phyloP scores from a whole-genome alignment of 2,888 invertebrate species.

The Drosophila hawaiiensis region DNA sequence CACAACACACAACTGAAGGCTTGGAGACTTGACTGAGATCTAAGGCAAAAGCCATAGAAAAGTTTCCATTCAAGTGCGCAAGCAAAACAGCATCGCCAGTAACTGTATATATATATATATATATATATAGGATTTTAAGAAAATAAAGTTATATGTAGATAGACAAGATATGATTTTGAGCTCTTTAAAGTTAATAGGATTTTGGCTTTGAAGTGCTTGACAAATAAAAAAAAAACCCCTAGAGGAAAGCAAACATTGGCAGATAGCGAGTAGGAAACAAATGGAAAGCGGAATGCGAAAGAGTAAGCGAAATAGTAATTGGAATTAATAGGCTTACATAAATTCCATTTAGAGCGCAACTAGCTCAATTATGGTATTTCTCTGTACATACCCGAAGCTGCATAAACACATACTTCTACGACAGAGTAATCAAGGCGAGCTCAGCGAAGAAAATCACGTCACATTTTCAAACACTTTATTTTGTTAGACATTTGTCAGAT shows the following conservation, averaged over 20 bases:
- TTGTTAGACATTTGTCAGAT: neutral
- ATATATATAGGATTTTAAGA: slow-evolving; percentile 2
- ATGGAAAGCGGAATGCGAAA: neutral
- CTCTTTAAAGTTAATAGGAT: slow-evolving; percentile 38
- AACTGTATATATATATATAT: neutral
- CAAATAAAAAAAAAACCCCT: slow-evolving; percentile 5
- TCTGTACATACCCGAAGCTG: neutral
- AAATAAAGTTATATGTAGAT: neutral
- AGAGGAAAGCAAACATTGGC: slow-evolving; percentile 15
- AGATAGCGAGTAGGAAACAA: neutral
- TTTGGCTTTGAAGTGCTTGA: slow-evolving; percentile 28
- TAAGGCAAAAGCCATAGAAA: slow-evolving; percentile 33
- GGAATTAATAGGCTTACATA: slow-evolving; percentile 56
- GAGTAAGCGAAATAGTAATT: slow-evolving; percentile 33
- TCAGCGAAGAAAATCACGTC: neutral
- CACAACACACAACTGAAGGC: slow-evolving; percentile 1
- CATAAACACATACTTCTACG: neutral
- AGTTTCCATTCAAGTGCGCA: slow-evolving; percentile 59
- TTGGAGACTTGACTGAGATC: slow-evolving; percentile 17
- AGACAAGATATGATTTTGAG: slow-evolving; percentile 15
- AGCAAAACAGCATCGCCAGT: slow-evolving; percentile 26
- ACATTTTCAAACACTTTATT: neutral
- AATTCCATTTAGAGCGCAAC: slow-evolving; percentile 45
- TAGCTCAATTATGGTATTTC: slow-evolving; percentile 35
- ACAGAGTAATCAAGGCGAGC: neutral